Evolutionary conservation across 2,113 vertebrate species (phyloP).

Genomic region (Pachyramphus minor): DNA sequence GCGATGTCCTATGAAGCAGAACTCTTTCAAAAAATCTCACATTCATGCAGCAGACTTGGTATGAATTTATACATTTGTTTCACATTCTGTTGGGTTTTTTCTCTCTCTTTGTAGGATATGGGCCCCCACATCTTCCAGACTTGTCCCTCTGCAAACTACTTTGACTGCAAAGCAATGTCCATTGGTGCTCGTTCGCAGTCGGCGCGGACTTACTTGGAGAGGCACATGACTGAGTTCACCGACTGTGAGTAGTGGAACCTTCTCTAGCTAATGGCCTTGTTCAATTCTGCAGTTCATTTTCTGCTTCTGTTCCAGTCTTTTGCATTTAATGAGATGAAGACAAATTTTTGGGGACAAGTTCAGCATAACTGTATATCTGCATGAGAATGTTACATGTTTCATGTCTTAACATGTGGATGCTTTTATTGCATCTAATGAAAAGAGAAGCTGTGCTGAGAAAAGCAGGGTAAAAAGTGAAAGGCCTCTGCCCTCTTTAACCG

Average conservation of each 20-base stretch:
- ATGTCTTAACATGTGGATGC: neutral
- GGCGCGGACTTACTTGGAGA: constrained; percentile 95
- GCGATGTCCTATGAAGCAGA: neutral
- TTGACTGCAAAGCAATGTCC: constrained; percentile 98
- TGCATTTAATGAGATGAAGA: neutral
- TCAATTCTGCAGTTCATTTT: neutral
- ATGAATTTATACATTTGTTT: neutral
- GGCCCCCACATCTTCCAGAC: constrained; percentile 99
- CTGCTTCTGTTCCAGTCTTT: neutral
- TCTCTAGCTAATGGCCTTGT: neutral
- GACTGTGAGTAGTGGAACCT: constrained; percentile 80
- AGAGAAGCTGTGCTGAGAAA: neutral
- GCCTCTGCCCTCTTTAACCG: neutral
- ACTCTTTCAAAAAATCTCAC: neutral
- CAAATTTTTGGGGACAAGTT: neutral
- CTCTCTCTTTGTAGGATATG: constrained; percentile 82
- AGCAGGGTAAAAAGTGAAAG: neutral
- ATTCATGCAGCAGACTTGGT: neutral
- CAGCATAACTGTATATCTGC: neutral
- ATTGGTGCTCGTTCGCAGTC: constrained; percentile 96
- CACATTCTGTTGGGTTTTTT: neutral
- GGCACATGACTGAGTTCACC: constrained; percentile 87
- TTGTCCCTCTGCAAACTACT: constrained; percentile 97
- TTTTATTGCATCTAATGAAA: neutral
- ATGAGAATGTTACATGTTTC: neutral